Base-by-base conservation (phyloP, 53 echinoderm and acorn worm species). In the Henricia sp. region DNA sequence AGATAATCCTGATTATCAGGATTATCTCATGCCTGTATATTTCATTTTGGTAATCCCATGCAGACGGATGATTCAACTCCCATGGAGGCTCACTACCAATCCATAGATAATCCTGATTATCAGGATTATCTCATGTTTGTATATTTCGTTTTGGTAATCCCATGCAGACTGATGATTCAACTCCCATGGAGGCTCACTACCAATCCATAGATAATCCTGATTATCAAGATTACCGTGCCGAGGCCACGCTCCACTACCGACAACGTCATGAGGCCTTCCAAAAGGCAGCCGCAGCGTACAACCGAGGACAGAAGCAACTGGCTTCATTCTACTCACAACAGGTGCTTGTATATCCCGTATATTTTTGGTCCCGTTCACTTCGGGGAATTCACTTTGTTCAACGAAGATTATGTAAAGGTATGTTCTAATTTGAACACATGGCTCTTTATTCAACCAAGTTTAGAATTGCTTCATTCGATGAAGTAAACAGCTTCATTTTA, bases 191-290 rank as follows among this genome's bases (percentile, higher is more conserved):
- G 8, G 44, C 12, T 13, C 46, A 24, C 64, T 95, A 74, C 84
- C 95, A 95, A 73, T 93, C 93, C 25, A 56, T 86, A 0, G 60
- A 68, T 40, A 60, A 93, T 58, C 95, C 95, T 38, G 91, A 73
- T 50, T 95, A 95, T 84, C 86, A 86, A 34, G 95, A 95, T 77
- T 95, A 91, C 89, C 70, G 95, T 23, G 93, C 89, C 1, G 95
- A 95, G 58, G 95, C 93, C 14, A 91, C 90, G 11, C 67, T 68
- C 44, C 95, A 93, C 53, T 93, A 91, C 89, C 68, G 60, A 50
- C 83, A 68, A 71, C 82, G 95, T 46, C 89, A 95, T 2, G 91
- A 93, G 40, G 93, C 91, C 50, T 93, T 95, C 73, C 77, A 84
- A 89, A 95, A 95, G 53, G 95, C 95, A 12, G 91, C 93, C 0